Conservation (phyloP, 2,888 invertebrate genomes). For the Hydroisotoma schaefferi region DNA sequence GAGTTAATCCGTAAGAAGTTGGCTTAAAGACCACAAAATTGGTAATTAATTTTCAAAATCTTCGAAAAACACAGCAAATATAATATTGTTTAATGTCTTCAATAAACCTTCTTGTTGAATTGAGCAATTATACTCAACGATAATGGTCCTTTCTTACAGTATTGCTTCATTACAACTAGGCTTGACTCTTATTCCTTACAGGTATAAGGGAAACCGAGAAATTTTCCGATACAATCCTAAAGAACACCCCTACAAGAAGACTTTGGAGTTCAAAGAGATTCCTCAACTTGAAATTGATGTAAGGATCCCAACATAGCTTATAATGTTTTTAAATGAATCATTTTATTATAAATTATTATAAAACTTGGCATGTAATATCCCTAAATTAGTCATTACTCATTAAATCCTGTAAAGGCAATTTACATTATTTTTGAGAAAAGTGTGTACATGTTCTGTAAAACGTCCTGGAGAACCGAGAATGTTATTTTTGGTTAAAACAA, state of each 20-base stretch:
- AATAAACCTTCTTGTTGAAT: too few species aligned
- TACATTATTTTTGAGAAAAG: neutral
- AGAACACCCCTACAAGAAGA: neutral
- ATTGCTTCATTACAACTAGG: neutral
- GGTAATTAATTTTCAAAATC: too few species aligned
- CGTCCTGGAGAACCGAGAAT: neutral
- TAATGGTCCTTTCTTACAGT: too few species aligned
- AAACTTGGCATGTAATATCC: too few species aligned
- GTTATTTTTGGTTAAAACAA: too few species aligned
- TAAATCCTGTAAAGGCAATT: neutral
- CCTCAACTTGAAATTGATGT: slow-evolving; percentile 1
- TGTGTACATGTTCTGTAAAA: neutral
- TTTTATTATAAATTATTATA: neutral
- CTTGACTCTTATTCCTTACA: slow-evolving; percentile 13
- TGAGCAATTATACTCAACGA: too few species aligned
- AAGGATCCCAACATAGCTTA: neutral
- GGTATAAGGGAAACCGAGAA: slow-evolving; percentile 44
- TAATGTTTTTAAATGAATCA: neutral
- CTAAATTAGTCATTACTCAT: too few species aligned
- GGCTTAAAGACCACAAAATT: too few species aligned
- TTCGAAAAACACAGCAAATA: too few species aligned
- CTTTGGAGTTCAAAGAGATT: neutral
- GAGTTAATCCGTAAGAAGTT: too few species aligned
- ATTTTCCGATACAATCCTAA: slow-evolving; percentile 36
- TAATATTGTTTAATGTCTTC: too few species aligned